Conservation (phyloP, 2,797 vertebrate species). For the Sebastes reedi region DNA sequence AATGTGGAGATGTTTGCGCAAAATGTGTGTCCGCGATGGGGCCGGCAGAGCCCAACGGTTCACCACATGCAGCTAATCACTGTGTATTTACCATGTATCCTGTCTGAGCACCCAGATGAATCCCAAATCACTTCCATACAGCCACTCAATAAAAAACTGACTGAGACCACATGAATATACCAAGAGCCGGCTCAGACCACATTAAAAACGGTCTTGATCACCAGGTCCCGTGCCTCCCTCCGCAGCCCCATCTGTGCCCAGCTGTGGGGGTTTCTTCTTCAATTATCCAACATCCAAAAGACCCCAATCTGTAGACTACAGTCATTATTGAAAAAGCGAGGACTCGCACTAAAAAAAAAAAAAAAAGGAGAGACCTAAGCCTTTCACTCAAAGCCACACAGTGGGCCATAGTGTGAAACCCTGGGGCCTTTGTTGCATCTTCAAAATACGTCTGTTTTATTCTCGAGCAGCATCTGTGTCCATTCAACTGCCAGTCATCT, state of each 20-base stretch:
- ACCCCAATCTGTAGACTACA: slow-evolving; percentile 48
- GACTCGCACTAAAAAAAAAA: neutral
- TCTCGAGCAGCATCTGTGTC: slow-evolving; percentile 45
- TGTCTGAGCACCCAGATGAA: slow-evolving; percentile 78
- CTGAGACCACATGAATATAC: slow-evolving; percentile 68
- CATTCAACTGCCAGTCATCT: slow-evolving; percentile 36
- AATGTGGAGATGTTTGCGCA: slow-evolving; percentile 60
- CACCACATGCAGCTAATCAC: slow-evolving; percentile 74
- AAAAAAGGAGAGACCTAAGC: slow-evolving; percentile 25
- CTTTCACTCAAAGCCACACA: slow-evolving; percentile 49
- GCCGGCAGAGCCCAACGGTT: slow-evolving; percentile 55
- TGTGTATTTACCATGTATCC: slow-evolving; percentile 71
- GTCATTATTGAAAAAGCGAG: slow-evolving; percentile 11
- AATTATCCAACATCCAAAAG: slow-evolving; percentile 51
- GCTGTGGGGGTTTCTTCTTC: slow-evolving; percentile 50
- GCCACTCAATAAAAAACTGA: slow-evolving; percentile 57
- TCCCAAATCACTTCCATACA: slow-evolving; percentile 78
- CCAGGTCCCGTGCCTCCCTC: slow-evolving; percentile 56
- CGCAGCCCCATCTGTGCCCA: slow-evolving; percentile 52
- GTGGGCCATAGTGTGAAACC: slow-evolving; percentile 45
- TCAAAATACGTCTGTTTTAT: slow-evolving; percentile 42
- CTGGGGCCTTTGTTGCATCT: slow-evolving; percentile 32
- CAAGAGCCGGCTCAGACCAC: slow-evolving; percentile 56
- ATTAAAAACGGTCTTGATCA: slow-evolving; percentile 68
- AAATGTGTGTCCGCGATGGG: slow-evolving; percentile 41